Evolutionary conservation across 2,888 invertebrate genomes (phyloP), one percentile per base, ranked within the genome.

Genomic region (Sarcophaga carnaria): DNA sequence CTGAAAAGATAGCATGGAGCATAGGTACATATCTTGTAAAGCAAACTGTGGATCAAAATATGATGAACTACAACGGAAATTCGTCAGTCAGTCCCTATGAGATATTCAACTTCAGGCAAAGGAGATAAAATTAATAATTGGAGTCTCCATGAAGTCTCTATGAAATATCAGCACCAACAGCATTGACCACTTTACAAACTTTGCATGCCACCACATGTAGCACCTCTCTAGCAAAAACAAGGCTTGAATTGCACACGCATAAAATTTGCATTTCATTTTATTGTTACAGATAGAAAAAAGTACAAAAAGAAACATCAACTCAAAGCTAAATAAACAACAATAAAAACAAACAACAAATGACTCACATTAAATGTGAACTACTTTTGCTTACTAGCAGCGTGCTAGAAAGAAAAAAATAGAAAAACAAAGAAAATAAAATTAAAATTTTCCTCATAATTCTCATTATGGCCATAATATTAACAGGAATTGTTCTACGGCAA

Each of bases 391-490:
- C 67, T 72, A 8, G 22, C 45, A 6, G 27, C n/a, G 14, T 20
- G n/a, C 10, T 49, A 64, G 54, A 72, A 22, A n/a, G 4, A 17
- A 25, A 6, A 14, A n/a, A 37, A 10, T 0, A 37, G 37, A 2
- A 14, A 54, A 14, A 54, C 17, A 54, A 54, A 17, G 54, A 54
- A 54, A 54, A 54, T 54, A 54, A 54, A 14, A 54, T 54, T 54
- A 54, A 54, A 62, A 45, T 64, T 66, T 87, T 85, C 85, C 77
- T 66, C 64, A n/a, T 80, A 85, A 85, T 85, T 85, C 78, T 80
- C 85, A 83, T 71, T 83, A 75, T 66, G 62, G 80, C 2, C 83
- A 71, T 85, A 85, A 85, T 85, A 83, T 83, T 85, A 75, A 72
- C 63, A 11, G 80, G 82, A 85, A 85, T 72, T 59, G 59, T 67